Conservation (phyloP, 2,888 invertebrate genomes). For the Caenorhabditis sulstoni region DNA sequence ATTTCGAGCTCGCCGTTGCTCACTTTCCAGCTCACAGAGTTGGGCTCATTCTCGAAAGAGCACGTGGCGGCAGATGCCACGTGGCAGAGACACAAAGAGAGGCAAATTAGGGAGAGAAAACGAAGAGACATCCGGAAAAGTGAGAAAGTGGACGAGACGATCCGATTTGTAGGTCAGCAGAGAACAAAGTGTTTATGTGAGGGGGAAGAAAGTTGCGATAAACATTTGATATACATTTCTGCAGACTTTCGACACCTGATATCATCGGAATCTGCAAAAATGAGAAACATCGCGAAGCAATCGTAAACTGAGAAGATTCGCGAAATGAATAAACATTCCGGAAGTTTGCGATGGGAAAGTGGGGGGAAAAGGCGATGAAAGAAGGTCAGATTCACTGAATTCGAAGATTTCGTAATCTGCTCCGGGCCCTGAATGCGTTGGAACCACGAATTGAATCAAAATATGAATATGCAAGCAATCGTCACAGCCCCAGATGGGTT, state of each 20-base stretch:
- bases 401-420: no score
- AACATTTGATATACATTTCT: slow-evolving; percentile 16
- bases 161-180: slow-evolving; percentile 26
- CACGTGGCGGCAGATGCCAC: slow-evolving; percentile 15
- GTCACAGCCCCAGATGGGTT: no score
- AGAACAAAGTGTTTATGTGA: not conserved
- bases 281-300: no score
- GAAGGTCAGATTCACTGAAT: no score
- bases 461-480: no score
- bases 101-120: not conserved
- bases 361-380: no score
- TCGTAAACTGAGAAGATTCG: no score
- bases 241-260: not conserved
- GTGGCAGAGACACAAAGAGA: not conserved
- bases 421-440: no score
- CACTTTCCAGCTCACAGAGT: slow-evolving; percentile 19
- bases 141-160: not conserved
- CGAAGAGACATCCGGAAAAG: not conserved
- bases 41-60: slow-evolving; percentile 28
- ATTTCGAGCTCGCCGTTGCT: slow-evolving; percentile 19
- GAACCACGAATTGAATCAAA: no score
- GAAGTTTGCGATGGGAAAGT: no score
- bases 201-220: no score
- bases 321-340: no score
- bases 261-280: not conserved